Conservation (phyloP, 35 echinoderm and acorn worm species). For the Hemicentrotus pulcherrimus region DNA sequence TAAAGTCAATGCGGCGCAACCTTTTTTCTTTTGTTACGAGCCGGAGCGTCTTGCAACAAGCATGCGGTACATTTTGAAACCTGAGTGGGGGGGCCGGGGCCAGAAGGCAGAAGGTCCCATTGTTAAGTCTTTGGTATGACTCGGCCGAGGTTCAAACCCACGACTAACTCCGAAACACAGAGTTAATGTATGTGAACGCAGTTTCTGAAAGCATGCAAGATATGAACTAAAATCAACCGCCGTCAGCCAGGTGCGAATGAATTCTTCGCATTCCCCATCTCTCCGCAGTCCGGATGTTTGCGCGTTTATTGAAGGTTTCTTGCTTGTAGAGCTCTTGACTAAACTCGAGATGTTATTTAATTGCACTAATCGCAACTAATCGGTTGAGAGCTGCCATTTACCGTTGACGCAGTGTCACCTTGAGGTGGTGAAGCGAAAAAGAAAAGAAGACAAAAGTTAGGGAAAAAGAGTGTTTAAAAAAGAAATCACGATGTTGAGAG, state of each 20-base stretch:
- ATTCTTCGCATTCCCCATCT: background rate
- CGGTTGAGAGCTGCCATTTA: background rate
- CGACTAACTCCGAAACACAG: no score
- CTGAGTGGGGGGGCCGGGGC: no score
- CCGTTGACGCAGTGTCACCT: background rate
- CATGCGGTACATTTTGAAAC: no score
- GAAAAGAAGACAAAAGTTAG: background rate
- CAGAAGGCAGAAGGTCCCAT: no score
- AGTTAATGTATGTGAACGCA: background rate
- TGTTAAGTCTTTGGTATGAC: no score
- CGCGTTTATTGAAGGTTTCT: conserved; percentile 15
- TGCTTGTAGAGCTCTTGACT: conserved; percentile 9
- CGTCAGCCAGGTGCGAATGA: background rate
- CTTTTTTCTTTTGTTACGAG: no score
- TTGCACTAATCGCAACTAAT: conserved; percentile 1
- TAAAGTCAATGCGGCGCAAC: no score
- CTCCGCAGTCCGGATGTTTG: background rate
- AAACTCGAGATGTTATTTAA: background rate
- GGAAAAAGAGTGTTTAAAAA: background rate
- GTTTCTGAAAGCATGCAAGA: background rate
- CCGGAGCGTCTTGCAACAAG: no score
- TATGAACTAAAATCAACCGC: background rate
- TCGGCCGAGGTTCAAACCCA: no score
- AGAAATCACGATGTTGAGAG: background rate
- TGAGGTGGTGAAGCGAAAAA: background rate